phyloP scores from a whole-genome alignment of 2,888 invertebrate genomes.

The Teinopalpus imperialis region DNA sequence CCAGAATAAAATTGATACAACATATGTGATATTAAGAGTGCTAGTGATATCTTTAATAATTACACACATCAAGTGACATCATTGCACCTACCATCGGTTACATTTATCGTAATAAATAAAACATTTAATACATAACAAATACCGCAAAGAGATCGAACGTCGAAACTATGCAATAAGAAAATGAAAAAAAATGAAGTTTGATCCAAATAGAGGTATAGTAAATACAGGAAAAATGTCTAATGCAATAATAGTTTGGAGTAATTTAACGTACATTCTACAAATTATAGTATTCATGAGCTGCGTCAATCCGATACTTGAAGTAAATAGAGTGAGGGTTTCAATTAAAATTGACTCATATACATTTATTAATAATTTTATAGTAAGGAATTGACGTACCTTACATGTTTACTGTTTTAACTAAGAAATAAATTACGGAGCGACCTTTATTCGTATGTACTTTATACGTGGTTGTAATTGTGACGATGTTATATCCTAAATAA shows the following conservation, averaged over 20 bases:
- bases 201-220: too few species aligned
- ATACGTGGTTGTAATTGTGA: too few species aligned
- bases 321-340: conserved; percentile 6
- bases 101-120: conserved; percentile 16
- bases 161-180: conserved; percentile 32
- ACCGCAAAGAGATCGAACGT: conserved; percentile 50
- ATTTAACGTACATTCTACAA: conserved; percentile 37
- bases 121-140: conserved; percentile 20
- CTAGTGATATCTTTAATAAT: conserved; percentile 15
- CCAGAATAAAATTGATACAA: conserved; percentile 6
- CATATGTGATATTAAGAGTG: conserved; percentile 15
- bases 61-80: conserved; percentile 25
- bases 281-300: conserved; percentile 50
- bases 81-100: conserved; percentile 5
- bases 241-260: conserved; percentile 40
- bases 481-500: too few species aligned
- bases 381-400: conserved; percentile 47
- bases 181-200: conserved; percentile 32
- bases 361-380: too few species aligned
- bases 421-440: conserved; percentile 30
- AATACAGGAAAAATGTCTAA: conserved; percentile 32
- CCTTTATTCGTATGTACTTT: conserved; percentile 11
- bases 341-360: conserved; percentile 27
- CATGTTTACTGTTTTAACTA: conserved; percentile 42
- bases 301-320: conserved; percentile 50